A percentile compares a stretch with the other conserved stretches of the same genome.
phyloP scores from a whole-genome alignment of 2,888 invertebrate species.

The Apodemia mormo region DNA sequence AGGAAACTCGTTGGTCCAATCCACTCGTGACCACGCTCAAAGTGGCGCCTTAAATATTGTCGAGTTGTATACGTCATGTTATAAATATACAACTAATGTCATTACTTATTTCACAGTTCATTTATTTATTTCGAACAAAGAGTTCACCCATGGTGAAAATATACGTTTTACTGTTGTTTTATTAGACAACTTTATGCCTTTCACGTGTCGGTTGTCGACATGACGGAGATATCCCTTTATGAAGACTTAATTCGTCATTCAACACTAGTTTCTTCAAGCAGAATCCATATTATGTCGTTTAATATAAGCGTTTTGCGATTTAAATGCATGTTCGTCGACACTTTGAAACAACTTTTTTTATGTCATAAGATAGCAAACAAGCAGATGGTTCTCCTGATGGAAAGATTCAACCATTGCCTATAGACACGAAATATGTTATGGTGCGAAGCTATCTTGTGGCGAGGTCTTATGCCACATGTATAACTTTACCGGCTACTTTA shows the following conservation, averaged over 20 bases:
- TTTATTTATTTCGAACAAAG: constrained; percentile 12
- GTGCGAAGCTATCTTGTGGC: no score
- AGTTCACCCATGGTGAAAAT: not conserved
- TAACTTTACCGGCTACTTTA: no score
- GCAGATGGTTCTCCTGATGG: no score
- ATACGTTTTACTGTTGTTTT: constrained; percentile 35
- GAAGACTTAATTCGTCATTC: constrained; percentile 44
- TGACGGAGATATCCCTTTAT: constrained; percentile 29
- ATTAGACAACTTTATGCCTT: constrained; percentile 33
- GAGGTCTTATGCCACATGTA: no score
- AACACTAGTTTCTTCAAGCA: constrained; percentile 40
- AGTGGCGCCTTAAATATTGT: not conserved
- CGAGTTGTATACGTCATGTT: not conserved
- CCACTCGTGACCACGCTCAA: not conserved
- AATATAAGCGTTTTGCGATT: constrained; percentile 16
- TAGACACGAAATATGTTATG: no score
- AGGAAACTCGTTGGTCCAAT: no score
- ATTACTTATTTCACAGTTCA: not conserved
- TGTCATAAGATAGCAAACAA: no score
- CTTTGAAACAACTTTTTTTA: no score
- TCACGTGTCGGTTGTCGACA: constrained; percentile 27
- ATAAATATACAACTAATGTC: not conserved
- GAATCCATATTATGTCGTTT: constrained; percentile 28
- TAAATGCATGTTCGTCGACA: not conserved
- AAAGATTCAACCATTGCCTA: no score